phyloP scores from a whole-genome alignment of 2,888 invertebrate species.

The Phoenoteleia sp. region DNA sequence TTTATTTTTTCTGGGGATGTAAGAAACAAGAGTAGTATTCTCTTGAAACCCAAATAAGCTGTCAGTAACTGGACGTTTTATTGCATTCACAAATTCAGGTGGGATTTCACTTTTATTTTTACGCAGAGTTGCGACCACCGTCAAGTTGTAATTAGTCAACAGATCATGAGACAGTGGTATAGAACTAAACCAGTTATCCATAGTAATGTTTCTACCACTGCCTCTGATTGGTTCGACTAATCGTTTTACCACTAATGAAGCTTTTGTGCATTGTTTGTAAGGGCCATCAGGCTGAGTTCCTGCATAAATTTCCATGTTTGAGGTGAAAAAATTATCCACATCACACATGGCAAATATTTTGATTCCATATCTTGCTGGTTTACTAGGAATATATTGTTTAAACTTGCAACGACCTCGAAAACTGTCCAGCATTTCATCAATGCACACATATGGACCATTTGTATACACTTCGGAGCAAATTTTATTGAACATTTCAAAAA shows the following conservation, averaged over 20 bases:
- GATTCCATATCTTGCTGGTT: slow-evolving; percentile 60
- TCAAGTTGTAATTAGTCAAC: slow-evolving; percentile 50
- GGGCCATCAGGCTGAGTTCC: slow-evolving; percentile 78
- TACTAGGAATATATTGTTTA: slow-evolving; percentile 51
- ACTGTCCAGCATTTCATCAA: slow-evolving; percentile 62
- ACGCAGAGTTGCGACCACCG: slow-evolving; percentile 71
- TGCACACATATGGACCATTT: neutral
- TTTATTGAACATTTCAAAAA: slow-evolving; percentile 40
- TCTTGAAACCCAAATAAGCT: slow-evolving; percentile 36
- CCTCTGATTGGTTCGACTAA: slow-evolving; percentile 71
- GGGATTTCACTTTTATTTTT: slow-evolving; percentile 73
- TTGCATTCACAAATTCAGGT: slow-evolving; percentile 27
- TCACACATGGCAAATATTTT: slow-evolving; percentile 58
- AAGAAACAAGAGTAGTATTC: slow-evolving; percentile 73
- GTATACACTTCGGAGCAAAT: no score
- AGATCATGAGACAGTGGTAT: slow-evolving; percentile 76
- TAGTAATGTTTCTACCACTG: slow-evolving; percentile 75
- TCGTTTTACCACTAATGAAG: slow-evolving; percentile 75
- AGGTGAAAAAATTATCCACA: slow-evolving; percentile 54
- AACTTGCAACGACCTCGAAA: slow-evolving; percentile 52
- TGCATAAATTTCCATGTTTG: slow-evolving; percentile 78
- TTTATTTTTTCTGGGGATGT: slow-evolving; percentile 78
- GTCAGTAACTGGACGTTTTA: slow-evolving; percentile 20
- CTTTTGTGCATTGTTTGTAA: slow-evolving; percentile 75
- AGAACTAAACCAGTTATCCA: slow-evolving; percentile 79